phyloP scores from a whole-genome alignment of 1,140 invertebrate genomes.

The Acyrthosiphon pisum region DNA sequence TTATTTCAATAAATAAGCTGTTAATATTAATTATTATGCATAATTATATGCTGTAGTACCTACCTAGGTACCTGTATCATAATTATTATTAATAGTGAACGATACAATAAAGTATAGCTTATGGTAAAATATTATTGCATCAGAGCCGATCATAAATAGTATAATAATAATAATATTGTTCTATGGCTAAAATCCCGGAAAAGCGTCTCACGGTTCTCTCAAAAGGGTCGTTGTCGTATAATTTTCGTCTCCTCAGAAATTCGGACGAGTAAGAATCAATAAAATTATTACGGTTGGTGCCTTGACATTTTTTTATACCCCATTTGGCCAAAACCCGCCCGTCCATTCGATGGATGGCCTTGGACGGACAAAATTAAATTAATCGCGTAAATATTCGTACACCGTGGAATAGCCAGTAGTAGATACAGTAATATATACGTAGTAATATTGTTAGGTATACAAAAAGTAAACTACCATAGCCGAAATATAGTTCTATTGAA shows the following conservation, averaged over 20 bases:
- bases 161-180: too few relatives aligned
- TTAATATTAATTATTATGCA: too few relatives aligned
- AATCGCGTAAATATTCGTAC: not conserved
- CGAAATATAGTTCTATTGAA: not conserved
- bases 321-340: not conserved
- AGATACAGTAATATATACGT: too few relatives aligned
- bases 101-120: not conserved
- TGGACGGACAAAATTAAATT: not conserved
- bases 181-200: not conserved
- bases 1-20: not conserved
- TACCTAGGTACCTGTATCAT: too few relatives aligned
- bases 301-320: not conserved
- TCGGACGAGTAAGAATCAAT: not conserved
- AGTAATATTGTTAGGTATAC: not conserved
- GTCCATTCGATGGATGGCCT: not conserved
- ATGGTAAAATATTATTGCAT: not conserved
- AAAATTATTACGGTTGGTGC: not conserved
- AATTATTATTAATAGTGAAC: too few relatives aligned
- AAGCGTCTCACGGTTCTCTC: not conserved
- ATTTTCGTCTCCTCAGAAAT: not conserved
- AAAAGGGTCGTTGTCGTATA: not conserved
- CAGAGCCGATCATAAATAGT: not conserved
- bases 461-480: not conserved
- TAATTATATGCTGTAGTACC: too few relatives aligned
- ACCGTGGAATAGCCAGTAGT: not conserved